Percentiles rank a stretch among this genome's conserved stretches.
These are phyloP conservation scores for Polymixis lichenea DNA, from an alignment of 2,888 invertebrate species.

Conservation along the genomic window DNA sequence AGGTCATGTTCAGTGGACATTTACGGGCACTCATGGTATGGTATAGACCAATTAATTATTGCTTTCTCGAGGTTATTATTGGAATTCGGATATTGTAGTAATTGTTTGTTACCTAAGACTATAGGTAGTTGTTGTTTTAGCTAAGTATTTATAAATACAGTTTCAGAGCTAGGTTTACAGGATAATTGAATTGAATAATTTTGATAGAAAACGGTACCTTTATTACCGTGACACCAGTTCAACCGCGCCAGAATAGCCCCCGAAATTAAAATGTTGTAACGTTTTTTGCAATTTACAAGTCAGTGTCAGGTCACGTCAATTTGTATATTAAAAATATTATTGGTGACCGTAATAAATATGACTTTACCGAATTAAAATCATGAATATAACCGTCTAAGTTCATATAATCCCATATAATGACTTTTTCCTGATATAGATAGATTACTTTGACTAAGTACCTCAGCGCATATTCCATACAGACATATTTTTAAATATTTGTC, in stretches of 20 bases:
- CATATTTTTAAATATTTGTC: background rate
- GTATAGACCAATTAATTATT: constrained; percentile 44
- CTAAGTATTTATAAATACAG: too few species aligned
- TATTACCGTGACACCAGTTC: background rate
- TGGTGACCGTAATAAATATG: too few species aligned
- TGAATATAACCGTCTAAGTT: too few species aligned
- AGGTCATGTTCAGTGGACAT: constrained; percentile 57
- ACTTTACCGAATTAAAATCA: too few species aligned
- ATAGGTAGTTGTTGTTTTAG: background rate
- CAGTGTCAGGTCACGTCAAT: too few species aligned
- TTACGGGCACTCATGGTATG: constrained; percentile 48
- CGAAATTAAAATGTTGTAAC: too few species aligned
- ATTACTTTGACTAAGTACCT: too few species aligned
- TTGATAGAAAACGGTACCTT: background rate
- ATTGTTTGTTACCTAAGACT: constrained; percentile 1
- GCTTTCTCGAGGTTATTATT: constrained; percentile 48
- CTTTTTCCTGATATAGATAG: too few species aligned
- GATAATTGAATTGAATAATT: background rate
- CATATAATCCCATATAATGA: too few species aligned
- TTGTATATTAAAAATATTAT: too few species aligned
- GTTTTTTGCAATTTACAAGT: too few species aligned
- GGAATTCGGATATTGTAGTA: constrained; percentile 30
- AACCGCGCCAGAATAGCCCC: too few species aligned
- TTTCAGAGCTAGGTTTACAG: background rate
- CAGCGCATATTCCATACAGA: background rate